phyloP scores from a whole-genome alignment of 30 jellyfish, hydroid and myxozoan species.

The Aurelia sp. region DNA sequence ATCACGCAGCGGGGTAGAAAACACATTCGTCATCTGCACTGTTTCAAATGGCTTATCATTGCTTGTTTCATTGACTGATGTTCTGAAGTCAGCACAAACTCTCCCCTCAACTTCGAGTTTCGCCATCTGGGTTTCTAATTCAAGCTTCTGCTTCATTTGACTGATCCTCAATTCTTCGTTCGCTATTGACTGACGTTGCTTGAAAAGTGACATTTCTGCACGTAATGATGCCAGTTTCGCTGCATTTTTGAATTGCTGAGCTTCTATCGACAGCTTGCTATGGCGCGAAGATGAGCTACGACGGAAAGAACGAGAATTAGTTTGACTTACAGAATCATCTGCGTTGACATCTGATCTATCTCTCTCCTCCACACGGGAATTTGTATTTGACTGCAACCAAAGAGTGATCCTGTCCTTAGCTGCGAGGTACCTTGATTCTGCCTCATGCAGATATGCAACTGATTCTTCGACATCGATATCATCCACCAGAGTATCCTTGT shows the following conservation, averaged over 20 bases:
- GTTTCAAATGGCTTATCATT: background rate
- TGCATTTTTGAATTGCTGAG: constrained; percentile 37
- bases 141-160: constrained; percentile 34
- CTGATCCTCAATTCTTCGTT: constrained; percentile 33
- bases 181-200: constrained; percentile 14
- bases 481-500: constrained; percentile 11
- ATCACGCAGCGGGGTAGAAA: constrained; percentile 5
- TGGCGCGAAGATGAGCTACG: constrained; percentile 34
- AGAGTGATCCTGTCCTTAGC: constrained; percentile 32
- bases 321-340: constrained; percentile 10
- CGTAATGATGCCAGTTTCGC: constrained; percentile 27
- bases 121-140: constrained; percentile 43
- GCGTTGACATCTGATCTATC: constrained; percentile 17
- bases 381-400: constrained; percentile 23
- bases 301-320: constrained; percentile 17
- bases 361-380: constrained; percentile 4
- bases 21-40: constrained; percentile 7
- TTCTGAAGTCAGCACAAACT: constrained; percentile 10
- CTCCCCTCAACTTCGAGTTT: constrained; percentile 38
- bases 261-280: constrained; percentile 26
- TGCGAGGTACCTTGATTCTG: constrained; percentile 21
- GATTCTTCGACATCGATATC: constrained; percentile 10
- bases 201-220: constrained; percentile 20
- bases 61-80: constrained; percentile 1
- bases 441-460: constrained; percentile 23